These are phyloP conservation scores for Aphaenogaster floridana DNA, from an alignment of 1,140 invertebrate genomes.

Conservation along the genomic window DNA sequence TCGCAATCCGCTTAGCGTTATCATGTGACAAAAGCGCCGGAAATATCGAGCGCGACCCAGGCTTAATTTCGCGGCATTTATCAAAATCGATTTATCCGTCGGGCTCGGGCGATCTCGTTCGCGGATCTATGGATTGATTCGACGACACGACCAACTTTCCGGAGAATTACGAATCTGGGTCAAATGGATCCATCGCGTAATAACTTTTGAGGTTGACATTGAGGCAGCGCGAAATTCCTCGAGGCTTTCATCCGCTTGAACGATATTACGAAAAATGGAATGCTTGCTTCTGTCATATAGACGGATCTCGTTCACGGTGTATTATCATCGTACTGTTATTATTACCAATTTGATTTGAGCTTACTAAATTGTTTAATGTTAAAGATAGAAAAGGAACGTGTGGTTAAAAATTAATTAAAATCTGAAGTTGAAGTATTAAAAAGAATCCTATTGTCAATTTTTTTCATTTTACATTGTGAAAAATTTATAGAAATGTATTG, in stretches of 20 bases:
- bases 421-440: neutral
- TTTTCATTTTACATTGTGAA: neutral
- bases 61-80: constrained; percentile 55
- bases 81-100: constrained; percentile 58
- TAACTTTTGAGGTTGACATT: constrained; percentile 63
- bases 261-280: constrained; percentile 44
- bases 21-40: constrained; percentile 38
- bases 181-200: constrained; percentile 61
- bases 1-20: constrained; percentile 48
- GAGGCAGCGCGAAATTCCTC: constrained; percentile 40
- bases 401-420: neutral
- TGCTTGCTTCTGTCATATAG: constrained; percentile 3
- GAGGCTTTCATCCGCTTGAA: constrained; percentile 27
- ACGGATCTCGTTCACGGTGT: neutral
- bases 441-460: neutral
- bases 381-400: neutral
- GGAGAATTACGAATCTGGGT: constrained; percentile 55
- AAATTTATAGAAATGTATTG: neutral
- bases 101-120: constrained; percentile 31
- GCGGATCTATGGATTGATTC: constrained; percentile 24
- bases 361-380: neutral
- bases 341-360: neutral
- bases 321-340: neutral
- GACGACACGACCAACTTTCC: constrained; percentile 27
- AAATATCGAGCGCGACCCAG: constrained; percentile 33